Evolutionary conservation across 2,888 invertebrate species (phyloP), one percentile per base, ranked within the genome.

Genomic region (Podotricha telesiphe): DNA sequence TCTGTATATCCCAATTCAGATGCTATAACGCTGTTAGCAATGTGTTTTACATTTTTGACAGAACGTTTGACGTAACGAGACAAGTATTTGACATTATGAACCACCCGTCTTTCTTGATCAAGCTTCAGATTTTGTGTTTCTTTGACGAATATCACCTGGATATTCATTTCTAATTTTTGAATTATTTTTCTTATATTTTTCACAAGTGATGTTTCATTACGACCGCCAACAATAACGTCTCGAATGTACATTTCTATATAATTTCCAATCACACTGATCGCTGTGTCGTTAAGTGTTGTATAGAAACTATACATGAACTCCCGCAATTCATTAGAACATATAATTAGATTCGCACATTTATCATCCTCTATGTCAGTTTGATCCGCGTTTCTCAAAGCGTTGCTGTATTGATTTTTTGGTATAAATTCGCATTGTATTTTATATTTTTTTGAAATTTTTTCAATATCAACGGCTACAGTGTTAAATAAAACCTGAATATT

Each of bases 211-310:
- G 79, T 71, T 28, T 84, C 80, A 0, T 72, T 47, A n/a, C 72
- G 79, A 0, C 67, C 72, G 13, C 83, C 83, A 0, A 75, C 71
- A 13, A 78, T 79, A 0, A 84, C 81, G 20, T 91, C 89, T 69
- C 79, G 79, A 0, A 63, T 56, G 59, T 86, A 91, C 88, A 91
- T 90, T 13, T 83, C 83, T 47, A 79, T 83, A 59, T 89, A 91
- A 68, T 86, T 86, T 37, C 70, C 80, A 47, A 89, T 79, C 0
- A 80, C 78, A 19, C 77, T 82, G 0, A 83, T 80, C 1, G 80
- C 73, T 6, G 86, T 86, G n/a, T 85, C 82, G 10, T 86, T 87
- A 0, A 89, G 40, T 13, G 77, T 69, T 17, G 71, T 72, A 61
- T 87, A 86, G 45, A 85, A 83, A 62, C 80, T 76, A 0, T 34